These are phyloP conservation scores for Lophura nycthemera DNA, from an alignment of 2,113 vertebrate species.

Conservation along the genomic window DNA sequence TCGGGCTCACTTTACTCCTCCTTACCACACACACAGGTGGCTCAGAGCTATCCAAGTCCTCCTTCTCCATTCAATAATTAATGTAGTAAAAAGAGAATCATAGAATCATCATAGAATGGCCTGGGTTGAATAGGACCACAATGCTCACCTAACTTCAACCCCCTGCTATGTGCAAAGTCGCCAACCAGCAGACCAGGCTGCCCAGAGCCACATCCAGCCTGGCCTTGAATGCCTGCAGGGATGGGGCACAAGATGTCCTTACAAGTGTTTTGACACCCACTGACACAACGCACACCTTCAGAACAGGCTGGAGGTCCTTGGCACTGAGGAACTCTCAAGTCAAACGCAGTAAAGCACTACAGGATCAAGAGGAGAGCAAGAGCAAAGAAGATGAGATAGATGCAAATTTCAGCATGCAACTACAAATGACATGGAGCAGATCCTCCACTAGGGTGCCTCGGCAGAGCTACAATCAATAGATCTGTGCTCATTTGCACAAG, in stretches of 20 bases:
- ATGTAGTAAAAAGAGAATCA: neutral
- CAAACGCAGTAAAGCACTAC: neutral
- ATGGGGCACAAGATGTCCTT: neutral
- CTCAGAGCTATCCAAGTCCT: neutral
- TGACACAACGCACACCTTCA: rapidly evolving
- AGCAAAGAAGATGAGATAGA: neutral
- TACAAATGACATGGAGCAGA: neutral
- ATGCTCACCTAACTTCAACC: no score
- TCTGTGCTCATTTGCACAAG: neutral
- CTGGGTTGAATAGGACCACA: no score
- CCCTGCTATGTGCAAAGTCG: no score
- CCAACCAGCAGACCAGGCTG: no score
- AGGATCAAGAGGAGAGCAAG: neutral
- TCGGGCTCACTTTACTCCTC: constrained; percentile 1
- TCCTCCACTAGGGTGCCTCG: neutral
- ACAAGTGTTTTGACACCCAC: no score
- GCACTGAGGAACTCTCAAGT: neutral
- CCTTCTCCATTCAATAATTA: neutral
- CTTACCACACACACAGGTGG: neutral
- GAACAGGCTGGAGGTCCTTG: neutral
- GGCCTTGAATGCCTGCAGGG: neutral
- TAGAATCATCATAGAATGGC: no score
- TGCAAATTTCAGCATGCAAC: neutral
- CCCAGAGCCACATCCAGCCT: no score
- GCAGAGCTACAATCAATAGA: neutral